A percentile compares a stretch with the other conserved stretches of the same genome.
Conservation (phyloP, 2,888 invertebrate species). For the Bellardia pandia region DNA sequence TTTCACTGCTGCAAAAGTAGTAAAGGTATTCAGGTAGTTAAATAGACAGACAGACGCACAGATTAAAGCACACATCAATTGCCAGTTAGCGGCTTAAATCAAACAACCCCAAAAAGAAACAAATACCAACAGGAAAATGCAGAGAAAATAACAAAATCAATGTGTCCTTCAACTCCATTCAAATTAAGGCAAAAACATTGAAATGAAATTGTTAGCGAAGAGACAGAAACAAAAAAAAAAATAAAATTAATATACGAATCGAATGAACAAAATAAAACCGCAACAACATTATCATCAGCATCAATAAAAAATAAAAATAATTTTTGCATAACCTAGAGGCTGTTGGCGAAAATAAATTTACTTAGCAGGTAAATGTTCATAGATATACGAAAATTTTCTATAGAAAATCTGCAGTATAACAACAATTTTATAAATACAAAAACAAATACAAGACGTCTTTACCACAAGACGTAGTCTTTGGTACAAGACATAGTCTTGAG, state of each 20-base stretch:
- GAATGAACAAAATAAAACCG: slow-evolving; percentile 27
- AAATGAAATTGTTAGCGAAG: slow-evolving; percentile 26
- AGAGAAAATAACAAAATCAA: slow-evolving; percentile 13
- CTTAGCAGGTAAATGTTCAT: too few species aligned
- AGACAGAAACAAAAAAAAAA: background rate
- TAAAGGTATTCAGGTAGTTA: background rate
- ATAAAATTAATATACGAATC: background rate
- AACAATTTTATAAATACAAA: too few species aligned
- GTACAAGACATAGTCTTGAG: too few species aligned
- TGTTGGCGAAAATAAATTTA: background rate
- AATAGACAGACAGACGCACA: background rate
- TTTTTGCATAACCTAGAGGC: background rate
- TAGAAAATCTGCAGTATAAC: too few species aligned
- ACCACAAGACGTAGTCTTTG: too few species aligned
- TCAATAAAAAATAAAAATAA: slow-evolving; percentile 1
- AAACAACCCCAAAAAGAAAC: slow-evolving; percentile 10
- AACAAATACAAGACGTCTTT: too few species aligned
- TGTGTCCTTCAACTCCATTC: slow-evolving; percentile 63
- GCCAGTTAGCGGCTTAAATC: slow-evolving; percentile 49
- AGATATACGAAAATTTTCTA: too few species aligned
- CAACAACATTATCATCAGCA: background rate
- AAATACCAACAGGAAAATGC: background rate
- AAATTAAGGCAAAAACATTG: slow-evolving; percentile 52
- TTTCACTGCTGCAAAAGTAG: background rate
- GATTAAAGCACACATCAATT: background rate